phyloP scores from a whole-genome alignment of 2,888 invertebrate species.

The Meiosimyza decipiens region DNA sequence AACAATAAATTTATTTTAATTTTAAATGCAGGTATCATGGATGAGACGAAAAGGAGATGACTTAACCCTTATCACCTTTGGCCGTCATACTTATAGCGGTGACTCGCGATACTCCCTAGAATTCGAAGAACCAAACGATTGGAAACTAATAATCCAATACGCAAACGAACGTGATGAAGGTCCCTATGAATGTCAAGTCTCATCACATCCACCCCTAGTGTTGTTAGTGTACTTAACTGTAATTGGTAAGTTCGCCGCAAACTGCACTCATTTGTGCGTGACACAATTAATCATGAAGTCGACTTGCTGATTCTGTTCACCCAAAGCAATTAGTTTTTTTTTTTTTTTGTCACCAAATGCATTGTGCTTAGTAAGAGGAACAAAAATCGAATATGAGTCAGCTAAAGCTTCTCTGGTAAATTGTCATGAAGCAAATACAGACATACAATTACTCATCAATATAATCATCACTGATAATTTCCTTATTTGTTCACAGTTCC shows the following conservation, averaged over 20 bases:
- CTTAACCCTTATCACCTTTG: constrained; percentile 77
- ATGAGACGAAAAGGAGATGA: constrained; percentile 75
- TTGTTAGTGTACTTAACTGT: constrained; percentile 77
- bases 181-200: constrained; percentile 83
- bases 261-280: background rate
- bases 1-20: background rate
- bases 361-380: background rate
- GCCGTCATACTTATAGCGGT: constrained; percentile 73
- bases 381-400: background rate
- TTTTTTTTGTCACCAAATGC: too few species aligned
- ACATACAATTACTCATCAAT: background rate
- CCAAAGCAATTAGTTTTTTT: too few species aligned
- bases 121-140: constrained; percentile 79
- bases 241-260: constrained; percentile 72
- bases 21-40: constrained; percentile 73
- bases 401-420: background rate
- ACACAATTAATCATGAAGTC: background rate
- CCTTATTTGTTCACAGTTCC: constrained; percentile 72
- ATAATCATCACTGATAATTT: background rate
- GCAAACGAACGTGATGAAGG: constrained; percentile 81
- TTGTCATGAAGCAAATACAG: background rate
- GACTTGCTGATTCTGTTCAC: too few species aligned
- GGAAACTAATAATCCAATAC: constrained; percentile 79
- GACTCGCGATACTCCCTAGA: constrained; percentile 77
- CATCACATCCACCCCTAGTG: constrained; percentile 80